phyloP scores from a whole-genome alignment of 1,140 invertebrate genomes.

The Drosophila athabasca region DNA sequence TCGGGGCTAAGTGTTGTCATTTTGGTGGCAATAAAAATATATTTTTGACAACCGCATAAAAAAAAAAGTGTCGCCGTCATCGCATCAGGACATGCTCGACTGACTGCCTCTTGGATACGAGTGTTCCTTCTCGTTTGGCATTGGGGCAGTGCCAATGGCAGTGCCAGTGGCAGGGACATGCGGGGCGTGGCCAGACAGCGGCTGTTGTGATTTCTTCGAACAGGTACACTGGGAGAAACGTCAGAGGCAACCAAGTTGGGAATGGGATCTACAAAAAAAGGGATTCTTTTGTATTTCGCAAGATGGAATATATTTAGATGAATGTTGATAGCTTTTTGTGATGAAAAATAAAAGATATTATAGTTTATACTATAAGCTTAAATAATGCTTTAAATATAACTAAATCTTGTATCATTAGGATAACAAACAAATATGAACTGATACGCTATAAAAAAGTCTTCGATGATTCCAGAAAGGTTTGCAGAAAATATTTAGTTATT shows the following conservation, averaged over 20 bases:
- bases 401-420: no score
- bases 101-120: slow-evolving; percentile 16
- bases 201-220: slow-evolving; percentile 68
- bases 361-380: no score
- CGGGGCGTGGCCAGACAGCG: slow-evolving; percentile 66
- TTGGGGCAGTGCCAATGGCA: background rate
- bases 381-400: no score
- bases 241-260: no score
- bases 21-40: slow-evolving; percentile 81
- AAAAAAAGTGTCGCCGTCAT: slow-evolving; percentile 56
- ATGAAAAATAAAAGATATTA: no score
- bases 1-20: slow-evolving; percentile 72
- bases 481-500: no score
- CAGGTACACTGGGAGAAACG: slow-evolving; percentile 18
- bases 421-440: no score
- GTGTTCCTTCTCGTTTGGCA: background rate
- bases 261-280: no score
- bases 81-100: slow-evolving; percentile 62
- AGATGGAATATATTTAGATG: no score
- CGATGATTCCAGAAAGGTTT: no score
- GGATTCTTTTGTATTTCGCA: background rate
- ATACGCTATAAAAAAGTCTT: no score
- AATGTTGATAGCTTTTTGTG: no score
- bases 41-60: slow-evolving; percentile 78
- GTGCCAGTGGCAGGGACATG: slow-evolving; percentile 16